Evolutionary conservation across 1,140 invertebrate species (phyloP), one percentile per base, ranked within the genome.

Genomic region (Procambarus virginalis): DNA sequence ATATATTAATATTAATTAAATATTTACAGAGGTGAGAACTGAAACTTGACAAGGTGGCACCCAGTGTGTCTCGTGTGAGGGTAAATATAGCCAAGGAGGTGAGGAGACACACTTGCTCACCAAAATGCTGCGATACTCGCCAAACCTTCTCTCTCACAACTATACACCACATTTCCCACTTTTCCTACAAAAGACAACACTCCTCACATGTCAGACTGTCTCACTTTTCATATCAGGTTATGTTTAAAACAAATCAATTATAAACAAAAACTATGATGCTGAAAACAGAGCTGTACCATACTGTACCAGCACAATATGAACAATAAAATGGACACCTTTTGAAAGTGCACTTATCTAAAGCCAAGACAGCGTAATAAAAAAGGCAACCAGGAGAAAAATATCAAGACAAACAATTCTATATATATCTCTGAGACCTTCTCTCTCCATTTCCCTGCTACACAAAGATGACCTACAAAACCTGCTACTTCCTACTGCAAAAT

Each of bases 101-200:
- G 79, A 45, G 51, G 51, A 49, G 51, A 55, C 51, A 55, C 51
- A 34, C 34, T 34, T n/a, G n/a, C 46, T 49, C 46, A 81, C 78
- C 79, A 60, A 55, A 81, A 9, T 60, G 79, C 51, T 81, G 48
- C 60, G 79, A n/a, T 60, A 49, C 51, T 55, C 49, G 79, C 79
- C 79, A 81, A 81, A 80, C 79, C 79, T 81, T 60, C 79, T 60
- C 79, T 17, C 79, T 81, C 79, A 60, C 79, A 60, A 49, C 79
- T 60, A 60, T 55, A 81, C 20, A 60, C n/a, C 79, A 60, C 46
- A 55, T n/a, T 17, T 60, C 55, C 51, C 51, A 45, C 79, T 10
- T 51, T 60, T n/a, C 6, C 77, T 64, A 58, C 55, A 82, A 84
- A 2, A 20, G 64, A 68, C 64, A 68, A 17, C 64, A 20, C 64